These are phyloP conservation scores for Perizoma flavofasciatum DNA, from an alignment of 2,888 invertebrate species.

Conservation along the genomic window DNA sequence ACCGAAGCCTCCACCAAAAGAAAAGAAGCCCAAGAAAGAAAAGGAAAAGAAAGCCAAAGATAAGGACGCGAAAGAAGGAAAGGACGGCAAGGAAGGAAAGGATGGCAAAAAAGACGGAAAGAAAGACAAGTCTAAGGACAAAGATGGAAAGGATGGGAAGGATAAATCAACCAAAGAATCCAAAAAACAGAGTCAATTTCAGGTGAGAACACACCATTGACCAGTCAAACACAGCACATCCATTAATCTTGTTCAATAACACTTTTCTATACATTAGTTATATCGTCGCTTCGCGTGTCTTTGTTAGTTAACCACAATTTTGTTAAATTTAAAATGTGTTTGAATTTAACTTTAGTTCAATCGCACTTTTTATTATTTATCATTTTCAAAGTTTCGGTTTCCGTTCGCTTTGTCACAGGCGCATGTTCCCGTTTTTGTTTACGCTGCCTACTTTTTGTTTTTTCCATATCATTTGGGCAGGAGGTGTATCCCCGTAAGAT, in stretches of 20 bases:
- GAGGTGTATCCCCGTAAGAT: constrained; percentile 92
- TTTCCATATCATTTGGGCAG: constrained; percentile 86
- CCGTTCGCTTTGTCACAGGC: constrained; percentile 63
- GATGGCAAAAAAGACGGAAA: constrained; percentile 82
- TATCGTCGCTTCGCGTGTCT: constrained; percentile 69
- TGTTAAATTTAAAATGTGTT: constrained; percentile 55
- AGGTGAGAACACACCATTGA: constrained; percentile 73
- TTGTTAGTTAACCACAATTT: constrained; percentile 67
- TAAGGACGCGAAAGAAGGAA: constrained; percentile 81
- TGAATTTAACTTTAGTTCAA: constrained; percentile 56
- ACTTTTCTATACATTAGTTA: constrained; percentile 43
- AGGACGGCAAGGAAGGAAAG: constrained; percentile 78
- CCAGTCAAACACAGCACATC: constrained; percentile 71
- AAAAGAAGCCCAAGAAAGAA: constrained; percentile 88
- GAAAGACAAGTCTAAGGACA: constrained; percentile 84
- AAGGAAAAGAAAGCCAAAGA: constrained; percentile 86
- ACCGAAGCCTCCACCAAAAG: constrained; percentile 86
- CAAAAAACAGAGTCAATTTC: constrained; percentile 87
- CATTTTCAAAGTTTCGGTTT: constrained; percentile 46
- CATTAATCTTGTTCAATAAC: constrained; percentile 67
- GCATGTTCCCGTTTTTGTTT: constrained; percentile 82
- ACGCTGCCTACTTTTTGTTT: constrained; percentile 83
- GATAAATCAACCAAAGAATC: constrained; percentile 83
- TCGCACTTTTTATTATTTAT: constrained; percentile 55
- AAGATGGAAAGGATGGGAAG: constrained; percentile 84